Evolutionary conservation across 35 echinoderm and acorn worm species (phyloP), one percentile per base, ranked within the genome.

Genomic region (Stichopus chloronotus): DNA sequence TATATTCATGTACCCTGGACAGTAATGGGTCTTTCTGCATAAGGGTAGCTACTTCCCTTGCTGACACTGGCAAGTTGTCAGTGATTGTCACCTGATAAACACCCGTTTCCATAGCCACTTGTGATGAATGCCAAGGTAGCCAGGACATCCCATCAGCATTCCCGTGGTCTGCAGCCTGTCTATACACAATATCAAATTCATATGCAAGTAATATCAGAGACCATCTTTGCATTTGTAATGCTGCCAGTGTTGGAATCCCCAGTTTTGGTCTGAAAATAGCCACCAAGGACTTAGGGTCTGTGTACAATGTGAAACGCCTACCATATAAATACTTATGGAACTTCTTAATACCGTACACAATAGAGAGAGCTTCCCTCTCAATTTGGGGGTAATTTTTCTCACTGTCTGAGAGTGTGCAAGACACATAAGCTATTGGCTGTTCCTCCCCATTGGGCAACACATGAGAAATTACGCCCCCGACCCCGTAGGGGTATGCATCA

Each of bases 401-500:
- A 56, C 72, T 83, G 22, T 30, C 63, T 10, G 10, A 69, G 24
- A 94, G 72, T 20, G 60, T 90, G 56, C 57, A 52, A 72, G 93
- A 85, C 6, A 88, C 88, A 82, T 92, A 94, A 17, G 93, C 88
- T 52, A 94, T 58, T 91, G 93, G 78, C 6, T 65, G 57, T 52
- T 79, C 57, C 9, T 53, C 56, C 2, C 94, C 91, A 74, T 93
- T 76, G 11, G 13, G n/a, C 57, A 72, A 83, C 17, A 89, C 55
- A 90, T 90, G 94, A 25, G 63, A 90, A 14, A 93, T 78, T 65
- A 95, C 94, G 60, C 72, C 91, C 17, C 94, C 94, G 13, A 95
- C 7, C 4, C 94, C 94, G 57, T 87, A 88, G 4, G 91, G 91
- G 25, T 91, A 95, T 21, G 94, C 90, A 52, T 95, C 91, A 55